Evolutionary conservation across 2,113 vertebrate genomes (phyloP).

Genomic region (Bufo gargarizans): DNA sequence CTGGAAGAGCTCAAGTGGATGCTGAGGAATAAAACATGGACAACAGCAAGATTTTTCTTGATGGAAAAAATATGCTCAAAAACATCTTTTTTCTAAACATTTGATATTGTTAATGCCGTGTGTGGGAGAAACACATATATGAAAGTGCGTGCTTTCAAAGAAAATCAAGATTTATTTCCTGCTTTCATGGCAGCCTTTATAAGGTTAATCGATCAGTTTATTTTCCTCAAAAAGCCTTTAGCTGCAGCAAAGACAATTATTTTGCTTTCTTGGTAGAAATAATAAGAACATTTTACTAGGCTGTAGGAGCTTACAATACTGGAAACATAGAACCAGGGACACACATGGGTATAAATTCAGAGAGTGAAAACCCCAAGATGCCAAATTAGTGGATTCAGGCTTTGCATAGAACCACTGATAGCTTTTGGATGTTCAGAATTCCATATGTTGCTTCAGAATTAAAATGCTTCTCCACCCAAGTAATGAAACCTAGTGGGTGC

Average conservation of each 20-base stretch:
- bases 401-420: background rate
- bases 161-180: background rate
- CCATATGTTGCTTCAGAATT: background rate
- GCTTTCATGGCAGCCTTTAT: background rate
- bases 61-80: slow-evolving; percentile 3
- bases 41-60: slow-evolving; percentile 21
- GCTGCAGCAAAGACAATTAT: background rate
- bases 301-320: background rate
- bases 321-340: too few relatives aligned
- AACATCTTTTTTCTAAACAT: too few relatives aligned
- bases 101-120: background rate
- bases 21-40: slow-evolving; percentile 15
- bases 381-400: background rate
- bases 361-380: background rate
- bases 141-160: background rate
- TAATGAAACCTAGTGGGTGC: too few relatives aligned
- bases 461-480: too few relatives aligned
- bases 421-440: background rate
- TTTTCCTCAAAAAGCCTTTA: background rate
- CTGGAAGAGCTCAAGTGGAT: slow-evolving; percentile 32
- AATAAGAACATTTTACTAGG: background rate
- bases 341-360: background rate
- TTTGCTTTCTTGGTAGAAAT: background rate
- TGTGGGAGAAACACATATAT: background rate
- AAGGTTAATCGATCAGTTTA: background rate